phyloP scores from a whole-genome alignment of 2,888 invertebrate genomes.

The Euzophera pinguis region DNA sequence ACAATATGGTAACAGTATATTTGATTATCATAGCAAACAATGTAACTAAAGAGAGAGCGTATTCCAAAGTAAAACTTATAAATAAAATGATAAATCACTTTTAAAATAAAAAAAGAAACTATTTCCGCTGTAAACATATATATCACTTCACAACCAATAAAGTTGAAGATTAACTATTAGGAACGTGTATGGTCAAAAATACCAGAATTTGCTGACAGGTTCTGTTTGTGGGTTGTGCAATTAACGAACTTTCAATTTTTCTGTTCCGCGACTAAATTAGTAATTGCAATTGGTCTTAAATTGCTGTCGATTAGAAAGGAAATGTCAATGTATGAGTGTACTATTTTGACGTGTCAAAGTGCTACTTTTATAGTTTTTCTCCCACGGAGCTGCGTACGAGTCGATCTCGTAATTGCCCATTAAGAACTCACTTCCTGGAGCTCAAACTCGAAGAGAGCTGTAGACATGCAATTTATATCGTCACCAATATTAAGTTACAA shows the following conservation, averaged over 20 bases:
- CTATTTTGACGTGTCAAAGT: constrained; percentile 4
- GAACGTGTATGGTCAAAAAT: constrained; percentile 5
- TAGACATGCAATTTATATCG: neutral
- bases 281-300: constrained; percentile 21
- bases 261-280: constrained; percentile 33
- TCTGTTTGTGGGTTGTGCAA: constrained; percentile 33
- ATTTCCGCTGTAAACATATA: constrained; percentile 16
- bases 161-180: constrained; percentile 20
- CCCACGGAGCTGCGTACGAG: constrained; percentile 2
- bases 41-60: too few relatives aligned
- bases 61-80: neutral
- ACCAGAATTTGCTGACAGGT: constrained; percentile 26
- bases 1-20: too few relatives aligned
- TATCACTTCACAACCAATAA: constrained; percentile 18
- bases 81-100: constrained; percentile 19
- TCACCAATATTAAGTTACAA: neutral
- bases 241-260: constrained; percentile 44
- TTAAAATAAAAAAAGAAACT: constrained; percentile 36
- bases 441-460: neutral
- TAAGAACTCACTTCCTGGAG: constrained; percentile 6
- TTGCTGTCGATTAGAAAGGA: constrained; percentile 16
- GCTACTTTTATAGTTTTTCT: constrained; percentile 10
- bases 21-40: too few relatives aligned
- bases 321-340: constrained; percentile 6
- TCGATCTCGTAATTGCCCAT: constrained; percentile 4